Conservation (phyloP, 53 echinoderm and acorn worm species). For the Apostichopus leukothele region DNA sequence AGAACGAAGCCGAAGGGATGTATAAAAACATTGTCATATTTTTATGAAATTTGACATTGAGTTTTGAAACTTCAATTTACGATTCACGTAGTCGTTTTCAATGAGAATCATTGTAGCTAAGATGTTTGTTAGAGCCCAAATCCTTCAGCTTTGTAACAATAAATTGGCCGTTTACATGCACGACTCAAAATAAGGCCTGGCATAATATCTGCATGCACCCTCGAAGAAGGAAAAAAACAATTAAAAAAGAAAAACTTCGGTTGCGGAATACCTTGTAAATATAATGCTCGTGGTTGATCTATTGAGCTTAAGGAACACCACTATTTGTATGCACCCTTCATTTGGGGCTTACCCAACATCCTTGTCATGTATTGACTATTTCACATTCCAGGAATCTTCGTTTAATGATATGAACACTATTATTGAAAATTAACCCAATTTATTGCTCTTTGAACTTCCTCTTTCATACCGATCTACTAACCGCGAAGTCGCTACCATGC, state of each 20-base stretch:
- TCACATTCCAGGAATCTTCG: background rate
- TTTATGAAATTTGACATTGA: no score
- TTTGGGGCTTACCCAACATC: background rate
- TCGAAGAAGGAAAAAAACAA: background rate
- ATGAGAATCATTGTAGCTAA: no score
- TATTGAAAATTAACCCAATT: background rate
- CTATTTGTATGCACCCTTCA: background rate
- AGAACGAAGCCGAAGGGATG: no score
- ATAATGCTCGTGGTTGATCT: no score
- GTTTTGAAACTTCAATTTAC: no score
- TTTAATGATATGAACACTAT: background rate
- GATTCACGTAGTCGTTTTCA: no score
- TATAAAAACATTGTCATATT: no score
- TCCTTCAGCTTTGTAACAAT: background rate
- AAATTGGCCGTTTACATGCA: background rate
- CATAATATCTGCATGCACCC: background rate
- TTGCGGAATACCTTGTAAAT: no score
- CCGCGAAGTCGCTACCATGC: no score
- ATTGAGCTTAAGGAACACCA: background rate
- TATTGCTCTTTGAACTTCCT: conserved; percentile 14
- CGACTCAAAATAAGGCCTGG: background rate
- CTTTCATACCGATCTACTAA: background rate
- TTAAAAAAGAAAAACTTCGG: no score
- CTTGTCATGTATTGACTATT: background rate
- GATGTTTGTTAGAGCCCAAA: no score